Evolutionary conservation across 1,140 invertebrate species (phyloP), one percentile per base, ranked within the genome.

Genomic region (Orius insidiosus): DNA sequence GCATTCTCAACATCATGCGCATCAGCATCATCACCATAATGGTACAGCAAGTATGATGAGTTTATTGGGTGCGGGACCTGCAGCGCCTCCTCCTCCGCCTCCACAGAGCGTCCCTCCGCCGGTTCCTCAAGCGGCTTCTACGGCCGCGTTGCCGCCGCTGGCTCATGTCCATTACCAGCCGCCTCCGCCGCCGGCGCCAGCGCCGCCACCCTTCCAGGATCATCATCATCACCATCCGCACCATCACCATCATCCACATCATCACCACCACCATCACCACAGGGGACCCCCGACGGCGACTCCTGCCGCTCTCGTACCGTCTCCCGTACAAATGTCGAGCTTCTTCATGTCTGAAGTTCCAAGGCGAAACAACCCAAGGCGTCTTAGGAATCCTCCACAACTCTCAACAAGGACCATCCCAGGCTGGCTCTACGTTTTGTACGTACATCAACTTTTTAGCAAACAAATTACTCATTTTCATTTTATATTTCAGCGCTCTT

Each of bases 381-480:
- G 47, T 9, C 30, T 30, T 40, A 46, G 48, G n/a, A 38, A 32
- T 19, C 11, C 40, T 10, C 51, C 50, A 15, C 46, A 55, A 47
- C 50, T 52, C 38, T 32, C 45, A 33, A 33, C 43, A 31, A 36
- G 35, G 40, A 56, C 51, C 61, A 58, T 46, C 24, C 52, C 58
- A 33, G 53, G 59, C 33, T 49, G 51, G 45, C 65, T 85, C 13
- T 82, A 85, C 60, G 83, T 86, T 69, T 63, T 86, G 79, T 85
- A 68, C 72, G 79, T 66, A 44, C 30, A 7, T 15, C 33, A n/a
- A 3, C 35, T 14, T 38, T n/a, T n/a, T n/a, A n/a, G n/a, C n/a
- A n/a, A n/a, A n/a, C n/a, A n/a, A n/a, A 33, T 34, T 16, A 44
- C 15, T 9, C 33, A 45, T 18, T 35, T 7, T 47, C 46, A 24